Evolutionary conservation across 2,797 vertebrate genomes (phyloP), one percentile per base, ranked within the genome.

Genomic region (Sebastes hubbsi): DNA sequence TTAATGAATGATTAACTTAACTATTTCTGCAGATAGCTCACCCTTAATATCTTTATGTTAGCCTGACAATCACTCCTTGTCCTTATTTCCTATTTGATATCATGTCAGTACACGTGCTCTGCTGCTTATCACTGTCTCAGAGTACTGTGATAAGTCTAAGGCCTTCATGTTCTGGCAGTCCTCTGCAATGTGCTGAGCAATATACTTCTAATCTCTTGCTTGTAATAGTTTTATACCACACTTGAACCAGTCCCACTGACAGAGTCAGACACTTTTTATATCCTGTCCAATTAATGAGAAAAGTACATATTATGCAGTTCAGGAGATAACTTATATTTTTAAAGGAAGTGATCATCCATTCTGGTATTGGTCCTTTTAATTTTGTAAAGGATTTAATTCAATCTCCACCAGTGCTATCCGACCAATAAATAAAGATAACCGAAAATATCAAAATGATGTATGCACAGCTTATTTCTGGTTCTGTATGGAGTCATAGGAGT

Each of bases 61-160:
- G 2, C 24, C 8, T 56, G 42, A 20, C 52, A n/a, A 8, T 22
- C 20, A 27, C 29, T 65, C 42, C 34, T 29, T 70, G 73, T 81
- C 32, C 86, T 71, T 61, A 60, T 63, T n/a, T 81, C 49, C 73
- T 32, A 67, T 87, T 85, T 77, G 72, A 62, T 79, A 49, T 60
- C 2, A 29, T 49, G 71, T 46, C 86, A 75, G 71, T 77, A 52
- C 84, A 34, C 67, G 78, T 68, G 32, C 42, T 16, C 13, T 2
- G 8, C 72, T 60, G 46, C 89, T 92, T 91, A 92, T 92, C 91
- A 78, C 24, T 58, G 38, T 11, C 56, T 30, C 13, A 36, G 73
- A 29, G 77, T 2, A 2, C 55, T 34, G 3, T 12, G 72, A 88
- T 82, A 82, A 87, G 71, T 89, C 8, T 75, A 54, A 73, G 78